Evolutionary conservation across 2,888 invertebrate genomes (phyloP).

Genomic region (Arctia plantaginis): DNA sequence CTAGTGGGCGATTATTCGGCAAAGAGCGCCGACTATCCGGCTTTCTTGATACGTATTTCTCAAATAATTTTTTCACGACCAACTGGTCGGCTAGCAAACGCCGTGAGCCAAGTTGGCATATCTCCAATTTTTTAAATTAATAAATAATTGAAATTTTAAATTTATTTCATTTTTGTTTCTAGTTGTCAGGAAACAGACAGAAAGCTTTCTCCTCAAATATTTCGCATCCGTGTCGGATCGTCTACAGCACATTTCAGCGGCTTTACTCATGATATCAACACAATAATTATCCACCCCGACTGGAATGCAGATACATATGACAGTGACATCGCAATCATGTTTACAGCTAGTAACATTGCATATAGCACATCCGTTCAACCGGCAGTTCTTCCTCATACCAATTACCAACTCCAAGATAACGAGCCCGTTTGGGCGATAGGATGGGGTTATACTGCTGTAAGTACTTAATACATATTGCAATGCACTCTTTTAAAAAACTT

Average conservation of each 20-base stretch:
- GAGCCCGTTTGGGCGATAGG: conserved; percentile 66
- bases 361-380: conserved; percentile 44
- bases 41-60: no score
- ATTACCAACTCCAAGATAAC: conserved; percentile 59
- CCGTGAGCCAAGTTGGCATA: no score
- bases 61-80: no score
- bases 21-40: no score
- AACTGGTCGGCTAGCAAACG: no score
- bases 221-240: conserved; percentile 8
- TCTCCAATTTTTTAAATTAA: no score
- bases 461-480: conserved; percentile 24
- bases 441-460: conserved; percentile 70
- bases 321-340: conserved; percentile 67
- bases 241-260: neutral
- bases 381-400: conserved; percentile 55
- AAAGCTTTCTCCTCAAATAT: neutral
- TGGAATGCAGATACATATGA: conserved; percentile 57
- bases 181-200: neutral
- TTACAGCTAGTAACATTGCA: conserved; percentile 44
- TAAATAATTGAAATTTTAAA: neutral
- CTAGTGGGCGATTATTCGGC: no score
- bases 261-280: neutral
- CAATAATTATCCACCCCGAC: conserved; percentile 55
- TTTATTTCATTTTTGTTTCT: neutral
- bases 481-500: neutral